Conservation (phyloP, 2,113 vertebrate genomes). For the Stomatorhinus ivindoensis region DNA sequence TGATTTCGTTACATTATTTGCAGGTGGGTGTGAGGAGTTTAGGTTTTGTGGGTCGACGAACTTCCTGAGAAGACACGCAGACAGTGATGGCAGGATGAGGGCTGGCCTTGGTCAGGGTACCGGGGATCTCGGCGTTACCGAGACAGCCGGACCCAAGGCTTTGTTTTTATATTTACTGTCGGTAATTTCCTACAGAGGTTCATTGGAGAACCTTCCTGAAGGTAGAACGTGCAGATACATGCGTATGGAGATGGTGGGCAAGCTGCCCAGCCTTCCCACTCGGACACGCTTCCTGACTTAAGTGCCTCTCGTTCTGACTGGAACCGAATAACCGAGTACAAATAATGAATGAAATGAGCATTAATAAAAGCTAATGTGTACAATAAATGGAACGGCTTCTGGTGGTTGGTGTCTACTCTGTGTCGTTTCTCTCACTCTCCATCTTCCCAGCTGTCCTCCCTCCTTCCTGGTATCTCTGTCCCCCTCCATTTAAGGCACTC, state of each 20-base stretch:
- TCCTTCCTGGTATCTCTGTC: neutral
- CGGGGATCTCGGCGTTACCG: neutral
- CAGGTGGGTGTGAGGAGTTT: neutral
- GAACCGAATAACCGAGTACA: conserved; percentile 1
- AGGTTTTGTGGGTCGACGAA: neutral
- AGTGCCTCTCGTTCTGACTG: conserved; percentile 3
- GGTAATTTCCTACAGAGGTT: neutral
- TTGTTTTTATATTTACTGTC: neutral
- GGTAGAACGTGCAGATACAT: neutral
- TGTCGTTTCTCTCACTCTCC: conserved; percentile 38
- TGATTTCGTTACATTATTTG: neutral
- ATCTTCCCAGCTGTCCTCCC: neutral
- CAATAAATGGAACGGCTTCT: conserved; percentile 61
- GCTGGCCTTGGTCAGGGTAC: neutral
- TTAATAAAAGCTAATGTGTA: conserved; percentile 62
- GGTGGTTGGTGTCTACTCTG: conserved; percentile 61
- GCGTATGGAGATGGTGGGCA: neutral
- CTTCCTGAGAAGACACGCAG: neutral
- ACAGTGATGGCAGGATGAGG: neutral
- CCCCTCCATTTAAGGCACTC: neutral
- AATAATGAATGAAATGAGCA: conserved; percentile 28
- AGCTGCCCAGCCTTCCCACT: neutral
- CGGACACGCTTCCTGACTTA: conserved; percentile 2
- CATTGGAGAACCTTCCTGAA: neutral
- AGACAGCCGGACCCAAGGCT: neutral